These are phyloP conservation scores for Pundamilia nyererei DNA, from an alignment of 2,113 vertebrate genomes.

Conservation along the genomic window DNA sequence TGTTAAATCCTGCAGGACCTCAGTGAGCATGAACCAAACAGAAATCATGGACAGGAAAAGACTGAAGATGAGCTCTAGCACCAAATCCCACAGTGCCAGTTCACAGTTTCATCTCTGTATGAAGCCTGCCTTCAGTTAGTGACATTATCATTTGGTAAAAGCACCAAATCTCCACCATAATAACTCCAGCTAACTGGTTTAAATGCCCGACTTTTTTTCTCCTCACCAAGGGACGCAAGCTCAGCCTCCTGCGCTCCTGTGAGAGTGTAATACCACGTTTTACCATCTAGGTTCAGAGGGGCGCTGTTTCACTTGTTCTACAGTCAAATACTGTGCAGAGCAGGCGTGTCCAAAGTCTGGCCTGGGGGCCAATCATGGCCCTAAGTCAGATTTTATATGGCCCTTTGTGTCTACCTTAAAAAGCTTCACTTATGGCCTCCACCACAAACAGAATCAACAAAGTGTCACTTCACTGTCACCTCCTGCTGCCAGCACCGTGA, in stretches of 20 bases:
- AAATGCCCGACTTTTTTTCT: background rate
- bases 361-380: accelerated
- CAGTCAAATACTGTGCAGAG: background rate
- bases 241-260: background rate
- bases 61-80: background rate
- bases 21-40: background rate
- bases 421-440: background rate
- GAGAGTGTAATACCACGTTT: background rate
- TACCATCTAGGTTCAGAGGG: background rate
- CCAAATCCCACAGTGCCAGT: background rate
- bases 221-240: accelerated
- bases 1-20: background rate
- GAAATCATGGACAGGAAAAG: background rate
- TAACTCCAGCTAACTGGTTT: background rate
- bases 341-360: background rate
- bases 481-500: accelerated
- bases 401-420: background rate
- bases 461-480: background rate
- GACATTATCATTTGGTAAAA: background rate
- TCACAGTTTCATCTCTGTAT: background rate
- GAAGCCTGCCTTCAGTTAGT: background rate
- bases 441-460: background rate
- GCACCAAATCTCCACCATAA: background rate
- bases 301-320: background rate
- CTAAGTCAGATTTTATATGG: background rate